Base-by-base conservation (phyloP, 2,888 invertebrate genomes). In the Andrena minutula region DNA sequence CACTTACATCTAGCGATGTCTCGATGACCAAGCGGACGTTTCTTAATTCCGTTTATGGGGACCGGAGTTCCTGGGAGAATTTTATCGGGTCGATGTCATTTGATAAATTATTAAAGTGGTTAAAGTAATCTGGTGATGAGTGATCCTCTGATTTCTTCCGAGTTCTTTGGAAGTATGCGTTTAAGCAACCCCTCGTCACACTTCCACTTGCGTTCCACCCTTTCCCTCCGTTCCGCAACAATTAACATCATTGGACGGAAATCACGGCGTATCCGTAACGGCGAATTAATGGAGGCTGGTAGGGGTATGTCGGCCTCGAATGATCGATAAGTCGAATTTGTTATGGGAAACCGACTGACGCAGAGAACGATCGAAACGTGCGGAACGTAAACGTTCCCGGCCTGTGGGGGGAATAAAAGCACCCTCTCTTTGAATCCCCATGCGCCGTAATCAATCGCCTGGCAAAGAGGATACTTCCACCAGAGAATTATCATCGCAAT, bases 251-350 rank as follows among this genome's bases (percentile, higher is more conserved):
- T 65, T 60, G 60, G 65, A 53, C 32, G 77, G 61, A 74, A 82
- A 87, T 82, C 78, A 60, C 49, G 49, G 51, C 28, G 78, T 74
- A 79, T 87, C 75, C 68, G 69, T 74, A 82, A 83, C 82, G 78
- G 75, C 30, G 75, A 85, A 85, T 87, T 87, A 86, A 82, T 58
- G 74, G 74, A 58, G 56, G 74, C 71, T 16, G 26, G 64, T 60
- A 16, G 32, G 35, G 60, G 23, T 12, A 56, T 28, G 20, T 26
- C 12, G 53, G 63, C 35, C 64, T 61, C 51, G 83, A 69, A 66
- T 69, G 74, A 87, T 87, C 82, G 72, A 87, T 84, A 87, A 86
- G 87, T 86, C 78, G 78, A 69, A 74, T 49, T 73, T 74, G 71
- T 72, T 86, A 66, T 85, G 65, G 72, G 76, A 87, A 82, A 84